Evolutionary conservation across 2,888 invertebrate species (phyloP), one percentile per base, ranked within the genome.

Genomic region (Rhingia campestris): DNA sequence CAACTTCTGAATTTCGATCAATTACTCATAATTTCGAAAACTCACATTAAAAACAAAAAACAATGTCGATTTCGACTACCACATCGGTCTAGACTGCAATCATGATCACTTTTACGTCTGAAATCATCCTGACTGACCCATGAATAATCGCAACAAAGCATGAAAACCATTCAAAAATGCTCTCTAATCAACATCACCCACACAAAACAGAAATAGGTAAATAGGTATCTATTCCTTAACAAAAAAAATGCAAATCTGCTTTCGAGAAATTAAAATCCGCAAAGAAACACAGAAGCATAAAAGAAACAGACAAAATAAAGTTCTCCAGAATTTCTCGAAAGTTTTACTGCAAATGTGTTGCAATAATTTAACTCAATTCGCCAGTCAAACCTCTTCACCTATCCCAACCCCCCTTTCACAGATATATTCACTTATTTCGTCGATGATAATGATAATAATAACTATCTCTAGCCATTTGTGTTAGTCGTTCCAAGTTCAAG

Each of bases 401-500:
- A 22, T 22, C 22, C 22, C 22, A 22, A 22, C 47, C 12, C 7
- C 43, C 12, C 33, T 33, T 4, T 3, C 4, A 6, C 4, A n/a
- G 43, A 4, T 7, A 32, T 35, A 0, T 35, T 22, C n/a, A 35
- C 4, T 30, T 51, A 35, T 45, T 9, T 41, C 45, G 32, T 32
- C 30, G 70, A 41, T 58, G 41, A 37, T 64, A 12, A 59, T 39
- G 64, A 53, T 35, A 37, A 61, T 39, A 32, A 67, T 73, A 77
- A 67, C 77, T 67, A 77, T 76, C 66, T 58, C 54, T 72, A 41
- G 73, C 77, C 73, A 82, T 82, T 77, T 72, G 43, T 63, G 59
- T 70, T 51, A 30, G 22, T 69, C 54, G 59, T 49, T 63, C 64
- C 63, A 77, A 82, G 82, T 82, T 82, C 82, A 82, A 63, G 73